phyloP scores from a whole-genome alignment of 2,888 invertebrate genomes.

The Drosophila yooni region DNA sequence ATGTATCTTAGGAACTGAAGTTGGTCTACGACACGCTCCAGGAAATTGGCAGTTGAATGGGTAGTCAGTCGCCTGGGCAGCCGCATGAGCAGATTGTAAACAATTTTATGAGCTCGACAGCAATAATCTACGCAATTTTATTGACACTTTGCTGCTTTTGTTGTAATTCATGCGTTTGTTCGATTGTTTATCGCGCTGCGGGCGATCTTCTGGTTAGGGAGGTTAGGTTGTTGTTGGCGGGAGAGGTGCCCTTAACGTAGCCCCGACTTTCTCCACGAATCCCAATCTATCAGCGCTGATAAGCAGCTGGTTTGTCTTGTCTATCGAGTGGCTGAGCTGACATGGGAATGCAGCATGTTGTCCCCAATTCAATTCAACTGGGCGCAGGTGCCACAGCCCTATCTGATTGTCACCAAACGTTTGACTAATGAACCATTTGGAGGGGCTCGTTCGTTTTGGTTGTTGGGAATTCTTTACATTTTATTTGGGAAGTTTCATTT shows the following conservation, averaged over 20 bases:
- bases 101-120: constrained; percentile 80
- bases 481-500: constrained; percentile 21
- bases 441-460: neutral
- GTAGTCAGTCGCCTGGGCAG: constrained; percentile 23
- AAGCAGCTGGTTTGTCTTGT: constrained; percentile 47
- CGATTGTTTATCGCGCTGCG: constrained; percentile 56
- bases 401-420: constrained; percentile 78
- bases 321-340: constrained; percentile 31
- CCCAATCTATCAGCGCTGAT: constrained; percentile 60
- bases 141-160: constrained; percentile 71
- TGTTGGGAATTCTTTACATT: constrained; percentile 29
- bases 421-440: constrained; percentile 73
- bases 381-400: constrained; percentile 50
- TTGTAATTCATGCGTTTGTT: constrained; percentile 60
- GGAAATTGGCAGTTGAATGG: constrained; percentile 73
- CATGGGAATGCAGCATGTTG: constrained; percentile 72
- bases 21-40: constrained; percentile 61
- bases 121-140: constrained; percentile 81
- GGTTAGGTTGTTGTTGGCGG: neutral
- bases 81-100: constrained; percentile 62
- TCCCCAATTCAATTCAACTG: constrained; percentile 52
- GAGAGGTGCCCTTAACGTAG: constrained; percentile 46
- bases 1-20: constrained; percentile 28
- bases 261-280: constrained; percentile 49
- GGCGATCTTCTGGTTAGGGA: constrained; percentile 30